A percentile compares a stretch with the other conserved stretches of the same genome.
phyloP scores from a whole-genome alignment of 2,888 invertebrate genomes.

The Acleris sparsana region DNA sequence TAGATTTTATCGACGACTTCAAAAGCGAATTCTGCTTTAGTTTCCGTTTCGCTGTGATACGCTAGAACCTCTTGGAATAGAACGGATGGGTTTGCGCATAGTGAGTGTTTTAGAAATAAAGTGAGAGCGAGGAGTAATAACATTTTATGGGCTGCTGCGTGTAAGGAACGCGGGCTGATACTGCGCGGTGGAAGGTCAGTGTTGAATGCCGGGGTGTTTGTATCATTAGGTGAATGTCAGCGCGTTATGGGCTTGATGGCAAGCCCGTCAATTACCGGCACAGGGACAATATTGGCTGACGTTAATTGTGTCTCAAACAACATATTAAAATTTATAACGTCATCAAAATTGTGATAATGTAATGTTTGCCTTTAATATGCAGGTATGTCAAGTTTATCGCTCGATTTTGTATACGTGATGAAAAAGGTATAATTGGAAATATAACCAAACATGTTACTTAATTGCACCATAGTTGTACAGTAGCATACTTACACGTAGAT shows the following conservation, averaged over 20 bases:
- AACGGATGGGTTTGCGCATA: slow-evolving; percentile 44
- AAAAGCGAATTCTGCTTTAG: slow-evolving; percentile 63
- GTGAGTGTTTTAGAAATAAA: slow-evolving; percentile 45
- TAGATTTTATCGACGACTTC: slow-evolving; percentile 70
- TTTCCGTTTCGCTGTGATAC: slow-evolving; percentile 59
- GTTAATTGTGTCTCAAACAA: slow-evolving; percentile 55
- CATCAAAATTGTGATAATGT: slow-evolving; percentile 23
- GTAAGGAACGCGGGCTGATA: slow-evolving; percentile 44
- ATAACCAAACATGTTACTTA: no score
- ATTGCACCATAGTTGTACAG: no score
- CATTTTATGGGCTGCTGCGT: slow-evolving; percentile 50
- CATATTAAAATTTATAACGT: slow-evolving; percentile 38
- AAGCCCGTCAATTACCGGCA: slow-evolving; percentile 72
- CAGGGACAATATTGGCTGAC: slow-evolving; percentile 69
- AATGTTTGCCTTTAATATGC: slow-evolving; percentile 21
- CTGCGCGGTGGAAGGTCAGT: slow-evolving; percentile 58
- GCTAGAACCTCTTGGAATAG: slow-evolving; percentile 60
- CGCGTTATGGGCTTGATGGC: slow-evolving; percentile 59
- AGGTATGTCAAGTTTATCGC: background rate
- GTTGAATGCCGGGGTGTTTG: slow-evolving; percentile 48
- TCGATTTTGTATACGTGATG: no score
- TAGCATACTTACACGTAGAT: no score
- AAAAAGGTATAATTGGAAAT: no score
- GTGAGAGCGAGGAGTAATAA: slow-evolving; percentile 46
- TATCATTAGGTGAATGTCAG: slow-evolving; percentile 67